A percentile compares a stretch with the other conserved stretches of the same genome.
Evolutionary conservation across 2,113 vertebrate genomes (phyloP).

Genomic region (Actenoides lindsayi): DNA sequence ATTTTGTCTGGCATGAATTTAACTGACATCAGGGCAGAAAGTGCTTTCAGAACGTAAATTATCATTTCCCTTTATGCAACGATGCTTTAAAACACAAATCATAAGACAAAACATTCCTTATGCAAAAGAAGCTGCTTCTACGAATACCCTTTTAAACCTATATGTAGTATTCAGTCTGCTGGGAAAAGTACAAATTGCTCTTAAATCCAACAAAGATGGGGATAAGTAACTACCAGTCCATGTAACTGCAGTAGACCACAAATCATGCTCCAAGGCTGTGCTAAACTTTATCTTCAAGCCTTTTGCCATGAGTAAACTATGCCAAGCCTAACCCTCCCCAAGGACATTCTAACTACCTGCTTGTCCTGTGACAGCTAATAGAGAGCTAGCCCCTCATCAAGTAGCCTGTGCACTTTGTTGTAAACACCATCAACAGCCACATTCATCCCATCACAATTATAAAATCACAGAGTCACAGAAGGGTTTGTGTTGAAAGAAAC

Average conservation of each 20-base stretch:
- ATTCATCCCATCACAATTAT: not conserved
- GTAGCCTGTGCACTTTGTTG: not conserved
- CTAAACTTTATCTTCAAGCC: not conserved
- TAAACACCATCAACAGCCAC: not conserved
- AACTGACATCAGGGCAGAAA: not conserved
- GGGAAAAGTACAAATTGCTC: not conserved
- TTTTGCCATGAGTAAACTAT: too few relatives aligned
- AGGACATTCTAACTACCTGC: not conserved
- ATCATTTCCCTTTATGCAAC: not conserved
- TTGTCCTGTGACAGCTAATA: not conserved
- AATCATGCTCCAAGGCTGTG: not conserved
- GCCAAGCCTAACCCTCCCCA: not conserved
- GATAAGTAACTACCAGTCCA: not conserved
- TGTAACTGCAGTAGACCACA: not conserved
- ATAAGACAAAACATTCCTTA: not conserved
- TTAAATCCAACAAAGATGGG: not conserved
- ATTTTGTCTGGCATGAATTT: not conserved
- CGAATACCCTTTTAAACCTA: not conserved
- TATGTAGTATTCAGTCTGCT: not conserved
- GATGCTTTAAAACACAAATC: not conserved
- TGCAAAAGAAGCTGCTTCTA: not conserved
- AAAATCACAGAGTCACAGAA: not conserved
- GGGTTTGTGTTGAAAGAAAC: not conserved
- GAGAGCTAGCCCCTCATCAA: not conserved
- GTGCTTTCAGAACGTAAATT: not conserved